Evolutionary conservation across 1,140 invertebrate genomes (phyloP), one percentile per base, ranked within the genome.

Genomic region (Thaumetopoea pityocampa): DNA sequence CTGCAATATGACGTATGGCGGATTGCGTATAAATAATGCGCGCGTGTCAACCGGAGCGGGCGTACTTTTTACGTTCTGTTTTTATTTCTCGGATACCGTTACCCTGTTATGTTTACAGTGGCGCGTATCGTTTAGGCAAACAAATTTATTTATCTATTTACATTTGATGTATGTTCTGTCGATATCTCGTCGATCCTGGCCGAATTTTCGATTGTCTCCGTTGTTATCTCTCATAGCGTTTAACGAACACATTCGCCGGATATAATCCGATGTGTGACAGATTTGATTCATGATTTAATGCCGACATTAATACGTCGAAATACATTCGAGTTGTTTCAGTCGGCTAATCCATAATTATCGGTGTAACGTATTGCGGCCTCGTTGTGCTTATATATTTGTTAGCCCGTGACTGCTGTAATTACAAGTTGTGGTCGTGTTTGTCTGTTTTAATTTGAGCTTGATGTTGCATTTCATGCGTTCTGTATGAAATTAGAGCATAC

Each of bases 301-400:
- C 20, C 27, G 37, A 32, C 43, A 51, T 58, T 57, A 53, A 53
- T 54, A 51, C 38, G 42, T 35, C 43, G 40, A 41, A 61, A 62
- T 55, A 58, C 51, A 47, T 60, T 53, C 36, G 42, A 49, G 54
- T 50, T 48, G 60, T 64, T 61, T 51, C 47, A 47, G 46, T 33
- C 26, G 46, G 41, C 61, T 69, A 67, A 71, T 69, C 58, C 55
- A 58, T 68, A 63, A 68, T 70, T 71, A 68, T 65, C 40, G 54
- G 47, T 43, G 43, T 49, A 52, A 66, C 62, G 54, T 51, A 53
- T 49, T 28, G 44, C 53, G 47, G 42, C 32, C 54, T 23, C 30
- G 26, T 16, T 29, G n/a, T n/a, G 37, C 16, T 58, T 44, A 50
- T 64, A 57, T 65, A 54, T 58, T 52, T 61, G 49, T 36, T 42